A percentile compares a stretch with the other conserved stretches of the same genome.
Conservation (phyloP, 2,888 invertebrate species). For the Heliconius cydno region DNA sequence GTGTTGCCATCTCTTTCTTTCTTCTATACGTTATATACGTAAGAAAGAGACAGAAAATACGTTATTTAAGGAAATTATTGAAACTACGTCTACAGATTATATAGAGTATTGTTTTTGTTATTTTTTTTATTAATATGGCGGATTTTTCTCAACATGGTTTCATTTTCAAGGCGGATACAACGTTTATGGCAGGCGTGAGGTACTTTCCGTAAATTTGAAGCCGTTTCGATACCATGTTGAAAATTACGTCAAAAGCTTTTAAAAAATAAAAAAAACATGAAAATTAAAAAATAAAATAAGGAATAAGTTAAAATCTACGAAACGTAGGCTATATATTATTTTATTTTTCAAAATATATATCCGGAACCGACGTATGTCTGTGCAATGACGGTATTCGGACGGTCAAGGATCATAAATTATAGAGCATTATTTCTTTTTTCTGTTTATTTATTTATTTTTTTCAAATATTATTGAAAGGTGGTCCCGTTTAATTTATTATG, state of each 20-base stretch:
- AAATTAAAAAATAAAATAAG: conserved; percentile 36
- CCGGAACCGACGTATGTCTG: conserved; percentile 32
- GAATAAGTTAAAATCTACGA: conserved; percentile 57
- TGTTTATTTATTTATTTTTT: neutral
- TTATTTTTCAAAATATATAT: conserved; percentile 50
- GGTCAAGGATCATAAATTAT: conserved; percentile 22
- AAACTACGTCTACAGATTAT: conserved; percentile 26
- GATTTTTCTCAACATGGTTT: conserved; percentile 10
- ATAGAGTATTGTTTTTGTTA: neutral
- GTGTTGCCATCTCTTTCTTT: conserved; percentile 9
- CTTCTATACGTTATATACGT: neutral
- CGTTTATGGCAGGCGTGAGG: conserved; percentile 42
- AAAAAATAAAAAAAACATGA: conserved; percentile 36
- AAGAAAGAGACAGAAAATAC: conserved; percentile 19
- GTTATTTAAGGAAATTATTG: neutral
- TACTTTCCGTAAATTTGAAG: conserved; percentile 37
- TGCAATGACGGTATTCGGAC: conserved; percentile 19
- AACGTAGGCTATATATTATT: conserved; percentile 60
- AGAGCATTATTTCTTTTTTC: neutral
- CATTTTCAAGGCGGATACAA: conserved; percentile 35
- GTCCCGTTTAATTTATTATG: conserved; percentile 9
- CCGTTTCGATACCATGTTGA: conserved; percentile 43
- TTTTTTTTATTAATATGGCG: conserved; percentile 33
- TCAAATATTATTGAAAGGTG: neutral
- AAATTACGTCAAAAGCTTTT: conserved; percentile 40